Evolutionary conservation across 2,888 invertebrate genomes (phyloP), one percentile per base, ranked within the genome.

Genomic region (Lithosia quadra): DNA sequence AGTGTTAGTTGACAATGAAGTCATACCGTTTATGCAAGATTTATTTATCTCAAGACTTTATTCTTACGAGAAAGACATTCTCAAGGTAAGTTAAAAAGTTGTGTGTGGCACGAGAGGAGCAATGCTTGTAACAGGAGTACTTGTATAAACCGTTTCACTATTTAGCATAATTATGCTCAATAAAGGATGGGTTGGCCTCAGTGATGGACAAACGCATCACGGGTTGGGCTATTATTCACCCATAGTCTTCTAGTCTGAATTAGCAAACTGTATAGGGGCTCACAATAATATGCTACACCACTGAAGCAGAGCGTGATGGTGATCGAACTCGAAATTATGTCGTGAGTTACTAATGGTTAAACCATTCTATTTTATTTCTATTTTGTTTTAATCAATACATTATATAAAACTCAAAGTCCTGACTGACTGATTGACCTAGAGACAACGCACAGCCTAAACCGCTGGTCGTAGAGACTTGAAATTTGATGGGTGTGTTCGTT

Each of bases 1-100:
- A 75, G 68, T n/a, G 34, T 55, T 43, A n/a, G n/a, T 33, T 63
- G 21, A 53, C 21, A 36, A 57, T 63, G 43, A 67, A 21, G 18
- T 36, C 64, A 64, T 64, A 22, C 21, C 7, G 13, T 49, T 53
- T 63, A 24, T 21, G 33, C 36, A 59, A 59, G 13, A 21, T 22
- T 22, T 22, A 39, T 18, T 60, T 36, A 10, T 49, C 49, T 49
- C n/a, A n/a, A n/a, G 2, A 49, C 49, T 43, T 5, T 9, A 18
- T 18, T 11, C 43, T 28, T 28, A 28, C 2, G 43, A 43, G 18
- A 15, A 43, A 18, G 43, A 15, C 18, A 43, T 4, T n/a, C n/a
- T n/a, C n/a, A n/a, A 18, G 4, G 43, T 18, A 0, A 43, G 18
- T 43, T 7, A 5, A 7, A 43, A 18, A 8, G 7, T 49, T n/a